Evolutionary conservation across 2,888 invertebrate species (phyloP).

Genomic region (Harpalus rufipes): DNA sequence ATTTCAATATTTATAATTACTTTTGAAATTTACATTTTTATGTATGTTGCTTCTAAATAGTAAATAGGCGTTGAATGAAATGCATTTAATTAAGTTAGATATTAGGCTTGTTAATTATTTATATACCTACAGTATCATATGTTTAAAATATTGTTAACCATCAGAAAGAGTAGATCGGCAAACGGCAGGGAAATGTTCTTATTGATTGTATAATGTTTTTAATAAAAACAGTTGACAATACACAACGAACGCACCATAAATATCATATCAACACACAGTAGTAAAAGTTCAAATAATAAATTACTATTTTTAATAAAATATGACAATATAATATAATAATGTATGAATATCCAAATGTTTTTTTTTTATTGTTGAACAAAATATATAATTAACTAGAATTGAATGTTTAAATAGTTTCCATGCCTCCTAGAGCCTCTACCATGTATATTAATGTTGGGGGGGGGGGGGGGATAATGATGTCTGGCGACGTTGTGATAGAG

Average conservation of each 20-base stretch:
- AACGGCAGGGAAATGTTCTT: slow-evolving; percentile 43
- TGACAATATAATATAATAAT: slow-evolving; percentile 12
- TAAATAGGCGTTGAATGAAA: slow-evolving; percentile 2
- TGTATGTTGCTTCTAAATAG: slow-evolving; percentile 9
- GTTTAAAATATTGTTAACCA: slow-evolving; percentile 45
- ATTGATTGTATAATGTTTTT: slow-evolving; percentile 23
- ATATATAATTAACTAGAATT: slow-evolving; percentile 28
- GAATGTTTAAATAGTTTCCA: not conserved
- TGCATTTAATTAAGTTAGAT: slow-evolving; percentile 35
- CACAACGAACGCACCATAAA: not conserved
- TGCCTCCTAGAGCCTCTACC: no score
- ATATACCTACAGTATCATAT: slow-evolving; percentile 5
- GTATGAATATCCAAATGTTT: slow-evolving; percentile 24
- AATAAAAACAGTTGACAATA: slow-evolving; percentile 27
- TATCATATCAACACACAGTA: slow-evolving; percentile 30
- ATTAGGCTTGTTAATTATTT: slow-evolving; percentile 28
- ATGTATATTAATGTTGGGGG: no score
- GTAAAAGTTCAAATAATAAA: slow-evolving; percentile 15
- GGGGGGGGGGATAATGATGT: no score
- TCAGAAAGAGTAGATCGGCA: slow-evolving; percentile 1
- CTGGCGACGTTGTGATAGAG: no score
- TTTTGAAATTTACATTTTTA: slow-evolving; percentile 22
- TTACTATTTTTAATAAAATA: slow-evolving; percentile 29
- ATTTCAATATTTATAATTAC: slow-evolving; percentile 34
- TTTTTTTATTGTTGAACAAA: slow-evolving; percentile 39